Evolutionary conservation across 2,797 vertebrate genomes (phyloP).

Genomic region (Gobionotothen gibberifrons): DNA sequence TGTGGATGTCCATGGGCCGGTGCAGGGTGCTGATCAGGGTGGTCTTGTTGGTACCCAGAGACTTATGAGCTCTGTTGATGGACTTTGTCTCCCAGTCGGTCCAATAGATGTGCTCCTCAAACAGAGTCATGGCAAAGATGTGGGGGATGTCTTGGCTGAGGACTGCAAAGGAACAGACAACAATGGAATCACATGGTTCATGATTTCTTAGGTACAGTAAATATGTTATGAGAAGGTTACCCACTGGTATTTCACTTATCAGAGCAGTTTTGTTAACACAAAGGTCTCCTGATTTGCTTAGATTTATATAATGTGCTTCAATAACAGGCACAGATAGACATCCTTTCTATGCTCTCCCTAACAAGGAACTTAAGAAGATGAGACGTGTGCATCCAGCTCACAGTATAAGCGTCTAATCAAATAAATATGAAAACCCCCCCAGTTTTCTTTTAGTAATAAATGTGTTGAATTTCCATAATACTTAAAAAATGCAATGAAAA

Average conservation of each 20-base stretch:
- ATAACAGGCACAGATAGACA: background rate
- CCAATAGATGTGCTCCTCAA: constrained; percentile 99
- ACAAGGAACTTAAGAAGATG: too few species aligned
- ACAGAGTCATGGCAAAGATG: constrained; percentile 98
- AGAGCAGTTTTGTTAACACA: background rate
- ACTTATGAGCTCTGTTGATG: constrained; percentile 94
- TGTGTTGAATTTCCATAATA: constrained; percentile 1
- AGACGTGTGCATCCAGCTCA: background rate
- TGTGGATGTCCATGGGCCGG: constrained; percentile 97
- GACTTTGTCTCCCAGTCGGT: constrained; percentile 99
- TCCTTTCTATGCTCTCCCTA: background rate
- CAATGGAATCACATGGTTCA: background rate
- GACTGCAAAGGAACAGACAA: constrained; percentile 44
- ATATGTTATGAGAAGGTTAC: background rate
- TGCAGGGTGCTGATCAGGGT: constrained; percentile 96
- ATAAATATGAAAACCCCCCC: background rate
- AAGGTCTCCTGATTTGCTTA: background rate
- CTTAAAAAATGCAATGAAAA: background rate
- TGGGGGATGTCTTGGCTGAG: constrained; percentile 92
- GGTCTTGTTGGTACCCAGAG: constrained; percentile 90
- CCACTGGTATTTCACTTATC: background rate
- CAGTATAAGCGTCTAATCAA: background rate
- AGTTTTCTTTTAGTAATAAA: background rate
- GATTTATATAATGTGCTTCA: background rate
- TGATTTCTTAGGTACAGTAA: background rate